A percentile compares a stretch with the other conserved stretches of the same genome.
phyloP scores from a whole-genome alignment of 2,797 vertebrate genomes.

The Semaprochilodus insignis region DNA sequence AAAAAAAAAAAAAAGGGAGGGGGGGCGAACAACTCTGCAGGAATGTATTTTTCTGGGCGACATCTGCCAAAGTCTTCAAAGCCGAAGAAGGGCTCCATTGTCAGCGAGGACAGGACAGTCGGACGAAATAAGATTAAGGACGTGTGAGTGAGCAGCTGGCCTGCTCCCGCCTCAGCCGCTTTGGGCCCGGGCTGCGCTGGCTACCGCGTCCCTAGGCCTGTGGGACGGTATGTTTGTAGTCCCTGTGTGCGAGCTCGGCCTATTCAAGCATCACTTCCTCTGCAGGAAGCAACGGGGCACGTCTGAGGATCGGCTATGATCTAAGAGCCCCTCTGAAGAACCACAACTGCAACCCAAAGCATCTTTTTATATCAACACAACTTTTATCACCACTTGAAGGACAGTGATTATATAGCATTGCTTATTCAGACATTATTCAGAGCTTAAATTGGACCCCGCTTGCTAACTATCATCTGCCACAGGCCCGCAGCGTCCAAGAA shows the following conservation, averaged over 20 bases:
- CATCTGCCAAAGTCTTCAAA: slow-evolving; percentile 73
- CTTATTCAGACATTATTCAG: slow-evolving; percentile 38
- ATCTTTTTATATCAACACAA: slow-evolving; percentile 36
- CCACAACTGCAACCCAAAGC: background rate
- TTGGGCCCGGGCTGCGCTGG: slow-evolving; percentile 9
- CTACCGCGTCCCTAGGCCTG: slow-evolving; percentile 23
- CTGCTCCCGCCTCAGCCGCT: slow-evolving; percentile 27
- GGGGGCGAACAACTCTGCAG: slow-evolving; percentile 20
- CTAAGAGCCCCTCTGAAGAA: slow-evolving; percentile 9
- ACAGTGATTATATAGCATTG: slow-evolving; percentile 18
- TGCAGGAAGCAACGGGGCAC: slow-evolving; percentile 21
- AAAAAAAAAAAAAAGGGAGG: slow-evolving; percentile 35
- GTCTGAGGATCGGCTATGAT: slow-evolving; percentile 3
- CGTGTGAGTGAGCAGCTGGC: slow-evolving; percentile 50
- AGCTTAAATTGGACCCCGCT: slow-evolving; percentile 33
- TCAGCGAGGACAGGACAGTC: slow-evolving; percentile 61
- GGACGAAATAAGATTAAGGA: slow-evolving; percentile 57
- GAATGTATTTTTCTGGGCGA: slow-evolving; percentile 56
- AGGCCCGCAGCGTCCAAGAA: slow-evolving; percentile 21
- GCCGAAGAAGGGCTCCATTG: slow-evolving; percentile 68
- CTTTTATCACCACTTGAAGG: slow-evolving; percentile 29
- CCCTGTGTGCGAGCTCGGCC: background rate
- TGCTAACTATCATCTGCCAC: slow-evolving; percentile 28
- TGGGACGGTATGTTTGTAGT: slow-evolving; percentile 10
- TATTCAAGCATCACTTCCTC: background rate